These are phyloP conservation scores for Smittia sp. DNA, from an alignment of 2,888 invertebrate genomes.

Conservation along the genomic window DNA sequence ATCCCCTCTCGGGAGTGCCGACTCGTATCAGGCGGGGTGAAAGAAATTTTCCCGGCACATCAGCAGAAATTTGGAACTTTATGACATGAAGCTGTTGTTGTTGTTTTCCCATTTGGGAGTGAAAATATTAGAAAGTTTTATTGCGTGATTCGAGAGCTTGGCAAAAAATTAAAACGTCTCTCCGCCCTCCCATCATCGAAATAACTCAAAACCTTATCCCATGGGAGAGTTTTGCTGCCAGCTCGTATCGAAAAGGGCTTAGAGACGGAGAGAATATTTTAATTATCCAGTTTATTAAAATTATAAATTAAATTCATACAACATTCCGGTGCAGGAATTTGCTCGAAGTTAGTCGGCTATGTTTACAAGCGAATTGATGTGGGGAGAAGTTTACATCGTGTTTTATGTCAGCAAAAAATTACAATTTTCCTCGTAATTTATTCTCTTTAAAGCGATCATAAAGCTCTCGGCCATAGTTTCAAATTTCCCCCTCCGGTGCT, in stretches of 20 bases:
- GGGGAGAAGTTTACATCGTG: background rate
- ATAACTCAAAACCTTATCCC: slow-evolving; percentile 4
- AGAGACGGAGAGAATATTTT: slow-evolving; percentile 11
- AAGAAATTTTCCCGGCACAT: slow-evolving; percentile 8
- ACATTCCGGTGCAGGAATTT: background rate
- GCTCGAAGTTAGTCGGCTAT: background rate
- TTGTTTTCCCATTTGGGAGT: background rate
- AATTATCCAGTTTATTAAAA: slow-evolving; percentile 25
- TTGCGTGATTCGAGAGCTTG: background rate
- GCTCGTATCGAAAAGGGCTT: background rate
- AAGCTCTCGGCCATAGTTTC: background rate
- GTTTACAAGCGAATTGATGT: slow-evolving; percentile 5
- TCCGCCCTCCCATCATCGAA: background rate
- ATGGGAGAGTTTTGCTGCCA: background rate
- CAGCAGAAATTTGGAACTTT: slow-evolving; percentile 29
- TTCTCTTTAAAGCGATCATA: background rate
- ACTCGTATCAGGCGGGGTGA: background rate
- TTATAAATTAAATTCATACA: slow-evolving; percentile 21
- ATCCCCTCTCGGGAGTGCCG: background rate
- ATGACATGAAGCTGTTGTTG: slow-evolving; percentile 31
- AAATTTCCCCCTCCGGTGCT: background rate
- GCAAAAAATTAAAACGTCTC: background rate
- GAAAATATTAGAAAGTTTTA: slow-evolving; percentile 26
- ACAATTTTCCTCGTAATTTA: background rate
- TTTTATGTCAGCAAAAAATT: slow-evolving; percentile 14